Base-by-base conservation (phyloP, 2,113 vertebrate genomes). In the Chitala chitala region DNA sequence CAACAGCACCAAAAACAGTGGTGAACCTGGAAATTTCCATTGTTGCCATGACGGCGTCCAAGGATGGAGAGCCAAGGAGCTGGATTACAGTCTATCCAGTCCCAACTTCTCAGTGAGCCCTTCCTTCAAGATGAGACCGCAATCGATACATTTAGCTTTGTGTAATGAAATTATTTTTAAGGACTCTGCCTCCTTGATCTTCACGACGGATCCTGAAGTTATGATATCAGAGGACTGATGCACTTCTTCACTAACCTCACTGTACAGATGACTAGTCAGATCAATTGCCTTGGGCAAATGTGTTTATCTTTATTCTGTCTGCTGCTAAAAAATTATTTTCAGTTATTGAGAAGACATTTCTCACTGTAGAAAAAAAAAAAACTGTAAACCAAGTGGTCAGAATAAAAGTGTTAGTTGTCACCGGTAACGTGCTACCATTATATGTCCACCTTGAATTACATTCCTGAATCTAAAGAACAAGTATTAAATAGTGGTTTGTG, bases 201-300 rank as follows among this genome's bases (percentile, higher is more conserved):
- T 8, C 15, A 61, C 80, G 79, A 78, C 77, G 79, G 83, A 82
- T 83, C 58, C 78, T n/a, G 69, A 29, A 56, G 83, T 73, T 74
- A 76, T 76, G 79, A 15, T 69, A 64, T 75, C 54, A 71, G 40
- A 66, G 40, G 63, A 44, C 40, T 40, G 12, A 6, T 20, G 33
- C 44, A 66, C 20, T 44, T 24, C 63, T 13, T 31, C 76, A 55
- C 70, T 71, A 76, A 17, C 71, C 10, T 26, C 72, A 82, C 77
- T 80, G 78, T 74, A 56, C 5, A 65, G 55, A 31, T 80, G 59
- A 74, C 65, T 75, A 13, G 83, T 78, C 80, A 79, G 69, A 80
- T 54, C 48, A 72, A 63, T 75, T 74, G 74, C 72, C 20, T 50
- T 78, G 81, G 78, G 36, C 63, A 79, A 85, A 84, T 76, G 42